These are phyloP conservation scores for Liodrosophila aerea DNA, from an alignment of 2,888 invertebrate genomes.

Conservation along the genomic window DNA sequence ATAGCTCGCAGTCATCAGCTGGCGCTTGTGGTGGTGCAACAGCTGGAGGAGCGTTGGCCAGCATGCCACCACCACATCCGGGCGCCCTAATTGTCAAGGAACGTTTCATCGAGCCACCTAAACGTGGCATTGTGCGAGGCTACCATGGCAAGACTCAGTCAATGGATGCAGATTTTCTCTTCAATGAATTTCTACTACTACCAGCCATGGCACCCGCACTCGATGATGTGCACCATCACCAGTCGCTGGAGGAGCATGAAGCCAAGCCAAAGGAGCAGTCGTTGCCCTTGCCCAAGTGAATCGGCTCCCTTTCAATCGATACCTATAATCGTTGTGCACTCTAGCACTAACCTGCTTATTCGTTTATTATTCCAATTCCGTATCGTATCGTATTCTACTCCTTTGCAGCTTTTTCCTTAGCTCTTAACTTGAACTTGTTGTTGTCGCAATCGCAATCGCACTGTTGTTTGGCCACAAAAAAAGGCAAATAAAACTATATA, in stretches of 20 bases:
- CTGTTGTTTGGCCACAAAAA: conserved; percentile 28
- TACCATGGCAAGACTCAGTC: conserved; percentile 81
- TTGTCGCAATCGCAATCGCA: conserved; percentile 35
- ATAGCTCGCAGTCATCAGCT: neutral
- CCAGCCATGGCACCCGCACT: conserved; percentile 60
- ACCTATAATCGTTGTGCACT: no score
- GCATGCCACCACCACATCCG: conserved; percentile 62
- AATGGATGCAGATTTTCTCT: conserved; percentile 80
- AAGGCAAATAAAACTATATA: conserved; percentile 48
- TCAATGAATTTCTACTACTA: conserved; percentile 77
- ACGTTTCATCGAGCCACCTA: conserved; percentile 83
- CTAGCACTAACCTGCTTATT: no score
- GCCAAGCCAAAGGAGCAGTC: conserved; percentile 4
- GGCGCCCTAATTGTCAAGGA: conserved; percentile 83
- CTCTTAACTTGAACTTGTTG: conserved; percentile 42
- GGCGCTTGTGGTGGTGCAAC: neutral
- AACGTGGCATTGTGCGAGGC: conserved; percentile 82
- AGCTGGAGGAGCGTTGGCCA: neutral
- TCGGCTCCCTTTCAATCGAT: neutral
- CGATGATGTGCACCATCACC: no score
- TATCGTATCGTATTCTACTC: conserved; percentile 1
- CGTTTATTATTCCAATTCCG: neutral
- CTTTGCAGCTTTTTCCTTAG: conserved; percentile 7
- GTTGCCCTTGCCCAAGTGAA: neutral
- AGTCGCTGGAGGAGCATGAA: conserved; percentile 9